Evolutionary conservation across 2,888 invertebrate genomes (phyloP).

Genomic region (Deilephila elpenor): DNA sequence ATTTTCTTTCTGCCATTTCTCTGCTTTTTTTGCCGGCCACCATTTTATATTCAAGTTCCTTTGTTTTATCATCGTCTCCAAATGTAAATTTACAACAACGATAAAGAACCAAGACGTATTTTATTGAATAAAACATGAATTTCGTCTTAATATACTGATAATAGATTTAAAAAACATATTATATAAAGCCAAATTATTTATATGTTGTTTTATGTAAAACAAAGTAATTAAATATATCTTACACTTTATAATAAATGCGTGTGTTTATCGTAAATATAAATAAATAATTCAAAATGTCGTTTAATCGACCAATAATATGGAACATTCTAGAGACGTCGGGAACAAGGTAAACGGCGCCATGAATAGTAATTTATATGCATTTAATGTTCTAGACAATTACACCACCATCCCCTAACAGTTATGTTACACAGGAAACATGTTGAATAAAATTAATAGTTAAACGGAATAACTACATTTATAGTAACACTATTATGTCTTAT

Average conservation of each 20-base stretch:
- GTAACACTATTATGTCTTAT: not conserved
- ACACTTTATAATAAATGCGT: too few relatives aligned
- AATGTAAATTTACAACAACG: not conserved
- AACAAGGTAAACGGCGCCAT: constrained; percentile 69
- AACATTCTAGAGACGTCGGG: constrained; percentile 38
- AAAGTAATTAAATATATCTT: too few relatives aligned
- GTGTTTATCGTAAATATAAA: too few relatives aligned
- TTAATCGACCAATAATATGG: constrained; percentile 28
- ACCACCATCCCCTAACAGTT: constrained; percentile 47
- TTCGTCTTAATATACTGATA: not conserved
- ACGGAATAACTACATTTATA: not conserved
- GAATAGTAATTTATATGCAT: constrained; percentile 79
- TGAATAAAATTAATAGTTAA: not conserved
- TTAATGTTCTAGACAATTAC: constrained; percentile 83
- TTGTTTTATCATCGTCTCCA: constrained; percentile 42
- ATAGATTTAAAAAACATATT: not conserved
- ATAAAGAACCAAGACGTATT: not conserved
- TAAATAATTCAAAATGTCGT: not conserved
- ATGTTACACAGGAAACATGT: constrained; percentile 37
- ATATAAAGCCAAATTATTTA: not conserved
- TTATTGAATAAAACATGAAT: constrained; percentile 7
- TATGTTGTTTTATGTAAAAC: too few relatives aligned
- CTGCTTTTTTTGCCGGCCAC: constrained; percentile 44
- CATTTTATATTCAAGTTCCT: constrained; percentile 38
- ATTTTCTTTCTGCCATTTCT: constrained; percentile 38